Evolutionary conservation across 2,888 invertebrate species (phyloP), one percentile per base, ranked within the genome.

Genomic region (Gymnocheta viridis): DNA sequence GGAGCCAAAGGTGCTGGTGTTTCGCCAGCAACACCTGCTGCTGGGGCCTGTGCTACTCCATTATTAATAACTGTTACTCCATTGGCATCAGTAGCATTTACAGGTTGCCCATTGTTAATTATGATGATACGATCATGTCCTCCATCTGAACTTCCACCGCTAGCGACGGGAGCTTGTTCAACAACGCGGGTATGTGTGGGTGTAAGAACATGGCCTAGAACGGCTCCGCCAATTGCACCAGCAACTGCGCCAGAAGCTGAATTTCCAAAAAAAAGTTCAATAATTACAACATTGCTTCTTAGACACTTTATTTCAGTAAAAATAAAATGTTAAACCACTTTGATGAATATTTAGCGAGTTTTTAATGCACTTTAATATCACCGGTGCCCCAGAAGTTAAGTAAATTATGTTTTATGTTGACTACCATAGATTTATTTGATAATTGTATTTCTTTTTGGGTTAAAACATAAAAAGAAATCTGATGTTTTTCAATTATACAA

Each of bases 171-270:
- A 73, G 86, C 86, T 19, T 88, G 88, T 49, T 89, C 89, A 6
- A 85, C 77, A 22, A 87, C 87, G 41, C 87, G 87, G 27, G 89
- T 87, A 5, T 89, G 87, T 12, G 89, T 88, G 7, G 92, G 91
- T 24, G 92, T 91, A 29, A 91, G 85, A 0, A 87, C 90, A 82
- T 91, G 91, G 4, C 91, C 92, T 38, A 91, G 79, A 60, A 91
- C 66, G 7, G 91, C 91, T 9, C 92, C 91, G 24, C 91, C 92
- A 64, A 91, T 24, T n/a, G 90, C 91, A 51, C 91, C 91, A 66
- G 89, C 91, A 41, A 89, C 79, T 41, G 91, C 86, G 54, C 92
- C 92, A 74, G 91, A 89, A 66, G 92, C 91, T 91, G 64, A 6
- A 85, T 69, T 76, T 66, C 1, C 29, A 14, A 54, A 74, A 27